Percentiles rank a stretch among this genome's conserved stretches.
Conservation (phyloP, 2,113 vertebrate species). For the Paedocypris sp. region DNA sequence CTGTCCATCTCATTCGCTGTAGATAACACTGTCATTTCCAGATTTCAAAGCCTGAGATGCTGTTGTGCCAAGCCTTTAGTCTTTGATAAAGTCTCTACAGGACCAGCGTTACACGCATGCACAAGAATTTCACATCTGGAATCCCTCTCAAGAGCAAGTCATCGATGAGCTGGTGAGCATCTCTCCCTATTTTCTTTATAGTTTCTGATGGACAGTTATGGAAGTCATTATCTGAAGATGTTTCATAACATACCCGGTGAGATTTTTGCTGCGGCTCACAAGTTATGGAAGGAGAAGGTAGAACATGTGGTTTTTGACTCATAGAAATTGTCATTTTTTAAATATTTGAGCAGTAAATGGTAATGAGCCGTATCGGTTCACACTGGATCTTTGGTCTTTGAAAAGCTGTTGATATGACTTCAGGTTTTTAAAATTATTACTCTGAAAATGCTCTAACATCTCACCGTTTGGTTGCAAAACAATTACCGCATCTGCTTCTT, state of each 20-base stretch:
- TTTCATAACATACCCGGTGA: too few relatives aligned
- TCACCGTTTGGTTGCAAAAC: neutral
- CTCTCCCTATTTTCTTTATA: neutral
- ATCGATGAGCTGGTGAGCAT: slow-evolving; percentile 39
- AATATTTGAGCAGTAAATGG: neutral
- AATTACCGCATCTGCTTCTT: neutral
- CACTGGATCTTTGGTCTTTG: neutral
- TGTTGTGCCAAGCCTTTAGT: slow-evolving; percentile 28
- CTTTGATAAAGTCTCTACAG: slow-evolving; percentile 38
- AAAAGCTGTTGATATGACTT: neutral
- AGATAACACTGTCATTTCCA: slow-evolving; percentile 34
- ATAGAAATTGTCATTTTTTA: too few relatives aligned
- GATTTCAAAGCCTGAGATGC: slow-evolving; percentile 7
- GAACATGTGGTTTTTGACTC: too few relatives aligned
- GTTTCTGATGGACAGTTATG: neutral
- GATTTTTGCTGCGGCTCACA: neutral
- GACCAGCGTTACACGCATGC: slow-evolving; percentile 42
- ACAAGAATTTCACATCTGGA: slow-evolving; percentile 41
- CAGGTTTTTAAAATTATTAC: neutral
- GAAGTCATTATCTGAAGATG: neutral
- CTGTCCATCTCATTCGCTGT: neutral
- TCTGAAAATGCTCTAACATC: neutral
- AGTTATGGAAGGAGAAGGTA: neutral
- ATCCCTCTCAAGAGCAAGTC: slow-evolving; percentile 34
- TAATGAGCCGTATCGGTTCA: neutral